Evolutionary conservation across 2,888 invertebrate species (phyloP).

Genomic region (Lasioglossum leucozonium): DNA sequence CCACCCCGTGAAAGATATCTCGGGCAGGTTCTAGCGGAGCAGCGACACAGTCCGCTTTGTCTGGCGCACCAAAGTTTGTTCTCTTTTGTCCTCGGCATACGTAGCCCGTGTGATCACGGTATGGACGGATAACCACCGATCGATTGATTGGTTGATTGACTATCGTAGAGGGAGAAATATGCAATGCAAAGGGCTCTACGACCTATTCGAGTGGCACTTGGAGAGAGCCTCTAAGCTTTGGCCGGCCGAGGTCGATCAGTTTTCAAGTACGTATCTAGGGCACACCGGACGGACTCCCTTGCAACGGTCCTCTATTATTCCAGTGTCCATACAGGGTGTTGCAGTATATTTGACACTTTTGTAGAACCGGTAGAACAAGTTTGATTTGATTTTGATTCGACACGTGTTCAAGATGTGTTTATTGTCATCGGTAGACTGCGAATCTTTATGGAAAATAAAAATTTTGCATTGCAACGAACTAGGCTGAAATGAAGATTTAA

Average conservation of each 20-base stretch:
- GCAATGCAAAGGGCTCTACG: conserved; percentile 11
- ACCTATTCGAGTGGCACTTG: neutral
- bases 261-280: neutral
- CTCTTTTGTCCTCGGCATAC: conserved; percentile 13
- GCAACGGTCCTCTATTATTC: neutral
- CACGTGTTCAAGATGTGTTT: too few species aligned
- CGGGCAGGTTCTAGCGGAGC: neutral
- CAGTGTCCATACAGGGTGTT: neutral
- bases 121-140: conserved; percentile 21
- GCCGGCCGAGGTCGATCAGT: neutral
- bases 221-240: neutral
- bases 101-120: conserved; percentile 33
- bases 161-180: neutral
- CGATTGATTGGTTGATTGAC: conserved; percentile 28
- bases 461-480: too few species aligned
- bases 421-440: too few species aligned
- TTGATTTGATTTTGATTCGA: too few species aligned
- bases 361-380: too few species aligned
- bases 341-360: too few species aligned
- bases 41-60: neutral
- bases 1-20: neutral
- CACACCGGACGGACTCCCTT: neutral
- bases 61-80: neutral
- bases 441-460: too few species aligned
- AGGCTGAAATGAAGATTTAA: too few species aligned